A percentile compares a stretch with the other conserved stretches of the same genome.
Evolutionary conservation across 2,797 vertebrate species (phyloP).

Genomic region (Notoglanidium macrostoma): DNA sequence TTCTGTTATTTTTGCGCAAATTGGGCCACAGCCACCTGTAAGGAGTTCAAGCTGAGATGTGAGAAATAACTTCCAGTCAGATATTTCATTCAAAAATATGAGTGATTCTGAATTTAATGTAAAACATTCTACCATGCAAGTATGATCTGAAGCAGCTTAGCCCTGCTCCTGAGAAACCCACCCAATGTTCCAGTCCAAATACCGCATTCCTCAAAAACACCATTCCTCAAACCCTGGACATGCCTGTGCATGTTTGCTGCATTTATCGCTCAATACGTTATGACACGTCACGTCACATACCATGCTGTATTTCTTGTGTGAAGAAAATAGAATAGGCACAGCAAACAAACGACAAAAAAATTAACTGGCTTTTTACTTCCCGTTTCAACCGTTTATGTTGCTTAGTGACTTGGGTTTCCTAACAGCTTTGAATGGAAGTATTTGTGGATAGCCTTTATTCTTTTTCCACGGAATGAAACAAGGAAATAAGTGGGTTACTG

Average conservation of each 20-base stretch:
- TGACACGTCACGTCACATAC: not conserved
- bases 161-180: too few relatives aligned
- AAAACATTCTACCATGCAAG: not conserved
- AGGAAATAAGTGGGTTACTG: not conserved
- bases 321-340: not conserved
- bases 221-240: not conserved
- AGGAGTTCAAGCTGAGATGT: too few relatives aligned
- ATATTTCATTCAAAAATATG: too few relatives aligned
- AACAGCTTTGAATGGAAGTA: too few relatives aligned
- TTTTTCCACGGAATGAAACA: not conserved
- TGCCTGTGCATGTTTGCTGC: not conserved
- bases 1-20: too few relatives aligned
- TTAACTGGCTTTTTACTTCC: not conserved
- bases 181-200: too few relatives aligned
- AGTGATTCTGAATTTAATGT: not conserved
- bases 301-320: not conserved
- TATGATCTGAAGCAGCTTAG: too few relatives aligned
- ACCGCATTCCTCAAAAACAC: too few relatives aligned
- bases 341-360: not conserved
- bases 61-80: too few relatives aligned
- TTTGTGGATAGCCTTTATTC: too few relatives aligned
- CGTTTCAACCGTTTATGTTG: too few relatives aligned
- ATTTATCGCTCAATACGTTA: not conserved
- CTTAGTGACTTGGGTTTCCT: not conserved
- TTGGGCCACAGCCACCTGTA: too few relatives aligned